phyloP scores from a whole-genome alignment of 2,113 vertebrate genomes.

The Xenus cinereus region DNA sequence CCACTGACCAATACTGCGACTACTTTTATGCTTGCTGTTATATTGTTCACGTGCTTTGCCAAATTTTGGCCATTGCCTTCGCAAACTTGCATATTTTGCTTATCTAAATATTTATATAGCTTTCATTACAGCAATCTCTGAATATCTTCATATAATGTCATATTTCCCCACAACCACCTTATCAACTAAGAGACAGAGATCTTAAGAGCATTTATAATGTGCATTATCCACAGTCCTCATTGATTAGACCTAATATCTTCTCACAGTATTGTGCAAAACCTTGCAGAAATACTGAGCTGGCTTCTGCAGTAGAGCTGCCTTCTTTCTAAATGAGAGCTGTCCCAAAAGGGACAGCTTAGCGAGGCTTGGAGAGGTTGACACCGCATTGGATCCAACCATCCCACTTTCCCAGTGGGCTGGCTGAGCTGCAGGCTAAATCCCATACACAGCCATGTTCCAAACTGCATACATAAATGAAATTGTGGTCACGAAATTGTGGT shows the following conservation, averaged over 20 bases:
- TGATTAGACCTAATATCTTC: neutral
- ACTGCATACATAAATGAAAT: neutral
- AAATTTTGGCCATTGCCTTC: neutral
- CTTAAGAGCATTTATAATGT: neutral
- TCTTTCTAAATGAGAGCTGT: neutral
- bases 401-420: neutral
- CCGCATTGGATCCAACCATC: accelerated
- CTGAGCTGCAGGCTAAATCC: neutral
- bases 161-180: neutral
- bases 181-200: neutral
- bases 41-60: neutral
- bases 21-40: neutral
- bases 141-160: neutral
- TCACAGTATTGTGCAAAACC: neutral
- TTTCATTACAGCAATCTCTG: neutral
- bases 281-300: neutral
- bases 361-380: neutral
- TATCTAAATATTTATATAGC: neutral
- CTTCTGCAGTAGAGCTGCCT: neutral
- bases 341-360: neutral
- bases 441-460: neutral
- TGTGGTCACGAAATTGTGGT: neutral
- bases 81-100: neutral
- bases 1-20: neutral
- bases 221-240: neutral